phyloP scores from a whole-genome alignment of 2,888 invertebrate genomes.

The Melipona bicolor region DNA sequence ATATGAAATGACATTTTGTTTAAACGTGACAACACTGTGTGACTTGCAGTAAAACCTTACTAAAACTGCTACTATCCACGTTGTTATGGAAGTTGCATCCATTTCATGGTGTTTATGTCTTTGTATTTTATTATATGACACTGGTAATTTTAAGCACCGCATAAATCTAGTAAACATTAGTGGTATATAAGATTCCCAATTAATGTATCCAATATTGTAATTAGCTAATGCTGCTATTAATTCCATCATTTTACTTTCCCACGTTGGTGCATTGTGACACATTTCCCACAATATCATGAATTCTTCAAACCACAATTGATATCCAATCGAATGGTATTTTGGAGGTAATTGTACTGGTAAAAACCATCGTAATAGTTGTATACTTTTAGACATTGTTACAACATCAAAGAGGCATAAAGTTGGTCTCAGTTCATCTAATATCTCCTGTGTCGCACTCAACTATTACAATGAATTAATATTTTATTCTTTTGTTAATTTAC shows the following conservation, averaged over 20 bases:
- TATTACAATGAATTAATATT: constrained; percentile 82
- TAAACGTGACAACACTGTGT: neutral
- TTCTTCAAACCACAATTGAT: constrained; percentile 92
- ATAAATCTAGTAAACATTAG: constrained; percentile 90
- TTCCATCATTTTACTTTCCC: constrained; percentile 89
- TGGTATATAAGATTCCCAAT: constrained; percentile 94
- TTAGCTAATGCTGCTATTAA: constrained; percentile 90
- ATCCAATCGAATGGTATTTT: constrained; percentile 87
- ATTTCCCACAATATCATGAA: constrained; percentile 91
- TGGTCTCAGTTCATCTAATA: constrained; percentile 93
- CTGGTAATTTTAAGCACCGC: constrained; percentile 91
- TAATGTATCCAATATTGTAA: constrained; percentile 92
- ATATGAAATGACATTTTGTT: neutral
- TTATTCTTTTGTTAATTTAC: constrained; percentile 8
- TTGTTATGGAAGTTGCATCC: constrained; percentile 83
- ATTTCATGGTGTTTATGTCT: constrained; percentile 86
- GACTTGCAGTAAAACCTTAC: constrained; percentile 77
- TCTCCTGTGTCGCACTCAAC: constrained; percentile 91
- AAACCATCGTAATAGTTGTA: constrained; percentile 90
- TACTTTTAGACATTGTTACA: constrained; percentile 84
- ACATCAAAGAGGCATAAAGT: constrained; percentile 90
- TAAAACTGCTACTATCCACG: constrained; percentile 86
- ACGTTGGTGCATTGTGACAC: constrained; percentile 89
- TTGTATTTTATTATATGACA: constrained; percentile 89
- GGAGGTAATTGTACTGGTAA: constrained; percentile 90